Evolutionary conservation across 2,797 vertebrate species (phyloP).

Genomic region (Hypotaenidia okinawae): DNA sequence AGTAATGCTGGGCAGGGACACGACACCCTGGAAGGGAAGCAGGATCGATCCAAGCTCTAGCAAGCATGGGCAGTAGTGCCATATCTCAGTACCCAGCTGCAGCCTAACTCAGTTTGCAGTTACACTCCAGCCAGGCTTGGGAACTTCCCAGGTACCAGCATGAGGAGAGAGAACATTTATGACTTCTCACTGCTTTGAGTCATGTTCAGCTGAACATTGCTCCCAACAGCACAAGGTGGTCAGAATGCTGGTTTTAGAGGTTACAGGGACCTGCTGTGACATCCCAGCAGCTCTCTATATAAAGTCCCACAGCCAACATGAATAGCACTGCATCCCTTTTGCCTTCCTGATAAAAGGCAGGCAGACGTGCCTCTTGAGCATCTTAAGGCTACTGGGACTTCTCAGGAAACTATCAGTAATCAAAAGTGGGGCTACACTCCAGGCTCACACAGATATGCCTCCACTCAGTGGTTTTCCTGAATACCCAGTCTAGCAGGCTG

Average conservation of each 20-base stretch:
- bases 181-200: neutral
- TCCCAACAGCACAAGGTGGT: neutral
- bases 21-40: neutral
- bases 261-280: neutral
- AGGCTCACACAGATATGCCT: neutral
- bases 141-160: neutral
- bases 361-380: neutral
- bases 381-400: neutral
- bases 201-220: neutral
- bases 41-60: neutral
- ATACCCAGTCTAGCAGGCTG: neutral
- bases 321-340: neutral
- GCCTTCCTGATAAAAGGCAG: neutral
- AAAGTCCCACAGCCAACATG: neutral
- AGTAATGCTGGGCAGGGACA: fast-evolving
- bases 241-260: neutral
- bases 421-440: neutral
- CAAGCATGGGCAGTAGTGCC: neutral
- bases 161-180: neutral
- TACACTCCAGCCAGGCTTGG: neutral
- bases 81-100: neutral
- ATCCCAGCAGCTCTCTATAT: neutral
- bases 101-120: neutral
- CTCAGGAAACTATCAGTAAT: neutral
- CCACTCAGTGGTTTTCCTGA: neutral